phyloP scores from a whole-genome alignment of 2,113 vertebrate species.

The Leptobrachium leishanense region DNA sequence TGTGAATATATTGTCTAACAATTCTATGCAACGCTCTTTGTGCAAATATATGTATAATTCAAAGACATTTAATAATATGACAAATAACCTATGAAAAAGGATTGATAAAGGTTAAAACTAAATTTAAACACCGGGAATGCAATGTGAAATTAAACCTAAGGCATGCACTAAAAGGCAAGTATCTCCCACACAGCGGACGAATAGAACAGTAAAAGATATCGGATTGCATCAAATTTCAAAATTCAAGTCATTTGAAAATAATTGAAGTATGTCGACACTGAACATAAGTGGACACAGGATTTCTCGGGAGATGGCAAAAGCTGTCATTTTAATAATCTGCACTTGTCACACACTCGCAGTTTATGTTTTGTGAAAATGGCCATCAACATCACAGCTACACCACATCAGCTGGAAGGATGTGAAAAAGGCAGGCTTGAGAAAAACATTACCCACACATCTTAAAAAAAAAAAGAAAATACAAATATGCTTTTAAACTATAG shows the following conservation, averaged over 20 bases:
- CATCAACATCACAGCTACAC: background rate
- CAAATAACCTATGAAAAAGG: too few relatives aligned
- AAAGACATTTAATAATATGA: too few relatives aligned
- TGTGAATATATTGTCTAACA: too few relatives aligned
- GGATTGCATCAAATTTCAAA: background rate
- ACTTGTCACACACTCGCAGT: slow-evolving; percentile 12
- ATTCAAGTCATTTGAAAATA: background rate
- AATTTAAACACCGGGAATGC: too few relatives aligned
- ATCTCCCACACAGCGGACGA: background rate
- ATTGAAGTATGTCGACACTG: slow-evolving; percentile 15
- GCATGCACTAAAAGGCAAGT: too few relatives aligned
- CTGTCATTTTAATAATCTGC: slow-evolving; percentile 1
- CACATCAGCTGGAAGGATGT: slow-evolving; percentile 12
- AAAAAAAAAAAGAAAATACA: too few relatives aligned
- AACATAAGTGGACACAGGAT: slow-evolving; percentile 3
- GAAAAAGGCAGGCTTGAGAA: background rate
- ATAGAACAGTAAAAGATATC: background rate
- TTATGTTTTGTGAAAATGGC: slow-evolving; percentile 31
- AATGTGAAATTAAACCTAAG: too few relatives aligned
- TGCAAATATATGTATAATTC: too few relatives aligned
- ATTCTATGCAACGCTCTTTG: too few relatives aligned
- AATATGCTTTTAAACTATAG: too few relatives aligned
- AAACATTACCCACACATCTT: background rate
- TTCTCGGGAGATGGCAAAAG: slow-evolving; percentile 33
- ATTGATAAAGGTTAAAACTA: too few relatives aligned